Base-by-base conservation (phyloP, 2,888 invertebrate species). In the Sisyra nigra region DNA sequence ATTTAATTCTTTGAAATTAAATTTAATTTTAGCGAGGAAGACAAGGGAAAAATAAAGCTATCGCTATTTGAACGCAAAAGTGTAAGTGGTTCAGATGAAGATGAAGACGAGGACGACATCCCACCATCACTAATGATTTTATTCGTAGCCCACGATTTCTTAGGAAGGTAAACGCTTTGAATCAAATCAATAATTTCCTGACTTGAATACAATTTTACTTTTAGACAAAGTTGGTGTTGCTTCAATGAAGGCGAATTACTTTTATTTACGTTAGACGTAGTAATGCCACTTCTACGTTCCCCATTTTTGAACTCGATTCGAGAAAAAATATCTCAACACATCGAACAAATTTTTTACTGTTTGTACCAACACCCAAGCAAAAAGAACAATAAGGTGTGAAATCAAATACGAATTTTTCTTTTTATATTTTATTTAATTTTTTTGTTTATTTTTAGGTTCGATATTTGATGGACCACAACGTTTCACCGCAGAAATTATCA, bases 281-380 rank as follows among this genome's bases (percentile, higher is more conserved):
- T 87, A 32, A 68, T 80, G n/a, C 77, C 82, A 24, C 67, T 77
- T 47, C 55, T 83, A 33, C 68, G 76, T 45, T 74, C 78, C 1
- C 78, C 80, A 13, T 67, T 74, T 6, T 69, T 79, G 39, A 71
- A 74, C 14, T 65, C 69, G 37, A 67, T 71, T 19, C 66, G 78
- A 37, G 77, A 80, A 53, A 77, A 80, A 55, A 69, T 89, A 2
- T 74, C 74, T 46, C 80, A 82, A 51, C 76, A 82, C 50, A 68
- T 92, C 55, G 93, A 93, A 55, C 93, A 94, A 63, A 73, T 79
- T 47, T 70, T 81, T 46, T 91, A 76, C 59, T 94, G 94, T 58
- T 65, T 94, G 2, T 93, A 83, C 59, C 80, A 81, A 1, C 83
- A 86, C 63, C 85, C 85, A 1, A 76, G 72, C 45, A 81, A 76